Evolutionary conservation across 2,113 vertebrate species (phyloP).

Genomic region (Aegithalos caudatus): DNA sequence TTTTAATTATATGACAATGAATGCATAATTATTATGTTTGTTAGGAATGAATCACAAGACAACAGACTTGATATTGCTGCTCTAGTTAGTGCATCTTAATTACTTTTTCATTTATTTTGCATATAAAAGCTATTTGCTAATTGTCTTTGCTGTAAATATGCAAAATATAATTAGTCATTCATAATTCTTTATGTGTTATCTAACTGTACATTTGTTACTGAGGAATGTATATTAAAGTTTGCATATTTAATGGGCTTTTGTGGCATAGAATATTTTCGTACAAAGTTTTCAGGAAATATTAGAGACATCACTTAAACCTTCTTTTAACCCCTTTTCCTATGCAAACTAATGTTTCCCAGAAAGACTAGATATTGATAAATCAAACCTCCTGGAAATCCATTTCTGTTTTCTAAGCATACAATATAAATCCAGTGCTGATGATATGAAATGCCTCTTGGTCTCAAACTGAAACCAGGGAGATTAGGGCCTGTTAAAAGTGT

Average conservation of each 20-base stretch:
- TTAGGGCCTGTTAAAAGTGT: slow-evolving; percentile 38
- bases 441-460: slow-evolving; percentile 33
- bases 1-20: slow-evolving; percentile 90
- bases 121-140: slow-evolving; percentile 90
- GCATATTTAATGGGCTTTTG: slow-evolving; percentile 80
- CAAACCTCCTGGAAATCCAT: slow-evolving; percentile 20
- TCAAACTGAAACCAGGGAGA: slow-evolving; percentile 52
- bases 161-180: slow-evolving; percentile 88
- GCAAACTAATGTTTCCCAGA: slow-evolving; percentile 54
- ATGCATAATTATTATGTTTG: slow-evolving; percentile 89
- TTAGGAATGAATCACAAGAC: slow-evolving; percentile 85
- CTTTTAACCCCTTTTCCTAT: slow-evolving; percentile 70
- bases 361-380: slow-evolving; percentile 56
- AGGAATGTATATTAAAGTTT: slow-evolving; percentile 83
- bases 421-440: slow-evolving; percentile 17
- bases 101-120: slow-evolving; percentile 90
- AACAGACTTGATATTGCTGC: slow-evolving; percentile 85
- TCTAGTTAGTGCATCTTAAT: slow-evolving; percentile 86
- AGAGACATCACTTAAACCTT: slow-evolving; percentile 57
- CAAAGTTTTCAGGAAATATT: slow-evolving; percentile 77
- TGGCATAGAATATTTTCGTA: slow-evolving; percentile 62
- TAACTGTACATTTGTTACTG: slow-evolving; percentile 84
- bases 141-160: slow-evolving; percentile 88
- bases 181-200: slow-evolving; percentile 87
- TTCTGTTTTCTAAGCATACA: slow-evolving; percentile 37